Conservation (phyloP, 1,140 invertebrate species). For the Paralvinella palmiformis region DNA sequence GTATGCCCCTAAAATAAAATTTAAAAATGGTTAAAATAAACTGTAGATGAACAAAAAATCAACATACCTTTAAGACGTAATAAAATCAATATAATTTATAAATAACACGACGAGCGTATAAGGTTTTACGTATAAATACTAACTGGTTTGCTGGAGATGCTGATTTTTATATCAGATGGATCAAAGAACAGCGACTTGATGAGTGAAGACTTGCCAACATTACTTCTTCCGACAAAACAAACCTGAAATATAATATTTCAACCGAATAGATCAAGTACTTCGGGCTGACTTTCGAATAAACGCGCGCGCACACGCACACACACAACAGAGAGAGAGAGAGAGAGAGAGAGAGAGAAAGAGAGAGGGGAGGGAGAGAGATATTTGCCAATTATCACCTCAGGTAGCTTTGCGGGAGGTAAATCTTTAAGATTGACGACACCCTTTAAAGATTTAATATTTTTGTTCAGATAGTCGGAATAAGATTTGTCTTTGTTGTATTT, state of each 20-base stretch:
- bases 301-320: no score
- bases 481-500: slow-evolving; percentile 23
- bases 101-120: not conserved
- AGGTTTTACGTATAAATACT: slow-evolving; percentile 14
- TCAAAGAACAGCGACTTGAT: slow-evolving; percentile 32
- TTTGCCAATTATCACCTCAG: slow-evolving; percentile 18
- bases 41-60: no score
- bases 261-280: not conserved
- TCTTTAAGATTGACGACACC: slow-evolving; percentile 14
- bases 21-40: no score
- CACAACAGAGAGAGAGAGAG: no score
- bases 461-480: slow-evolving; percentile 20
- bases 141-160: slow-evolving; percentile 37
- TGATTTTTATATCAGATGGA: slow-evolving; percentile 26
- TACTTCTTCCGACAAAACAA: slow-evolving; percentile 43
- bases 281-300: no score
- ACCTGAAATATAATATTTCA: slow-evolving; percentile 29
- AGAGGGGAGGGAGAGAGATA: no score
- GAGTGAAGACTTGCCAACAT: slow-evolving; percentile 46
- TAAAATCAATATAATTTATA: not conserved
- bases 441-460: slow-evolving; percentile 20
- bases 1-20: slow-evolving; percentile 38
- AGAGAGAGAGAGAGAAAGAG: no score
- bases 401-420: slow-evolving; percentile 20
- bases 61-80: no score